phyloP scores from a whole-genome alignment of 2,888 invertebrate species.

The Troides helena region DNA sequence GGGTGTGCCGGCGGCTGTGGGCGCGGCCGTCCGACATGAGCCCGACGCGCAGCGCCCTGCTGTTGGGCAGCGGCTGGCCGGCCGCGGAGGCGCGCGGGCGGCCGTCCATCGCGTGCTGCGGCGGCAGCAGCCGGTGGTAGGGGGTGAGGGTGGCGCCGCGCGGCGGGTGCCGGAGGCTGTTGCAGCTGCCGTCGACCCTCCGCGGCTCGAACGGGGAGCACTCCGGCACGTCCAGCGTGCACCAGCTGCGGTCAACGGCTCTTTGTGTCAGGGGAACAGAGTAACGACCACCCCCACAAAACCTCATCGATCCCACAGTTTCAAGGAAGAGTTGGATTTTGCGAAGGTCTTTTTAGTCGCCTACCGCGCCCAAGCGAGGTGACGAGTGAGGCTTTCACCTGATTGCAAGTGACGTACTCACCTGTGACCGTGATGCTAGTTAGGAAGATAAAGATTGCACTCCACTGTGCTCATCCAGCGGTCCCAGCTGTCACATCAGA shows the following conservation, averaged over 20 bases:
- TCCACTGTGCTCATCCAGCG: no score
- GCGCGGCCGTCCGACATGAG: slow-evolving; percentile 43
- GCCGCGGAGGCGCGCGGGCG: slow-evolving; percentile 41
- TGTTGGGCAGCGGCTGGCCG: slow-evolving; percentile 45
- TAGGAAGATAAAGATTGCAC: no score
- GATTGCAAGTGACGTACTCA: no score
- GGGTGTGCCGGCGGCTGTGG: slow-evolving; percentile 41
- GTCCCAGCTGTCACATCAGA: no score
- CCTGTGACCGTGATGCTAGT: no score
- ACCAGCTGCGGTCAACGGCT: slow-evolving; percentile 31
- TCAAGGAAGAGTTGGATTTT: not conserved
- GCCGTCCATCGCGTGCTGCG: slow-evolving; percentile 43
- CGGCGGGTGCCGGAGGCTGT: slow-evolving; percentile 43
- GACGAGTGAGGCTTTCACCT: no score
- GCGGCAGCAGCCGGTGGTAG: slow-evolving; percentile 43
- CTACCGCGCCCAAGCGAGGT: no score
- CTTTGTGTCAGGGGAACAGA: not conserved
- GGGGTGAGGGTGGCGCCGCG: slow-evolving; percentile 43
- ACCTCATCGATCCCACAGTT: no score
- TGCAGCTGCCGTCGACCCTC: slow-evolving; percentile 46
- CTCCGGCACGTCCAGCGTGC: slow-evolving; percentile 39
- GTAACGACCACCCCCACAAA: not conserved
- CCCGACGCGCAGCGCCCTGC: slow-evolving; percentile 42
- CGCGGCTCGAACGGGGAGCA: slow-evolving; percentile 45
- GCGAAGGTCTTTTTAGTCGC: no score